phyloP scores from a whole-genome alignment of 2,888 invertebrate genomes.

The Synergus umbraculus region DNA sequence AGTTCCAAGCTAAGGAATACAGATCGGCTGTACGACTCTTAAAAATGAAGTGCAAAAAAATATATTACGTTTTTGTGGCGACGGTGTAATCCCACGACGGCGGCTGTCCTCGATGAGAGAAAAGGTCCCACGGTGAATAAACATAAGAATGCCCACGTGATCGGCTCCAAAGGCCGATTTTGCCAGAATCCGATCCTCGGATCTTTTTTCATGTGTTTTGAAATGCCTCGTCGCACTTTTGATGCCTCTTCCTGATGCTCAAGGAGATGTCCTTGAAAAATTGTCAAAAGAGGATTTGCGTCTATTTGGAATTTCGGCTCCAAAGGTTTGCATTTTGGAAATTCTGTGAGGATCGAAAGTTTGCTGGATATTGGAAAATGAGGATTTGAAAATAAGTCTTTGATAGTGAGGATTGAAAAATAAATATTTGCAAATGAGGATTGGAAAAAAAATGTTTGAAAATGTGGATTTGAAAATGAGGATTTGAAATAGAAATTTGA shows the following conservation, averaged over 20 bases:
- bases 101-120: constrained; percentile 58
- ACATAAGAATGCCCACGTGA: constrained; percentile 61
- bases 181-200: constrained; percentile 45
- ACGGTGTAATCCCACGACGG: constrained; percentile 62
- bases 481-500: not conserved
- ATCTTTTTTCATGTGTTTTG: constrained; percentile 21
- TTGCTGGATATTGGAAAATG: not conserved
- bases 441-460: not conserved
- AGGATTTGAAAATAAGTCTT: not conserved
- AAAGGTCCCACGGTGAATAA: constrained; percentile 59
- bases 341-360: not conserved
- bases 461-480: not conserved
- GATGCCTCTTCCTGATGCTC: not conserved
- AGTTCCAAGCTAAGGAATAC: constrained; percentile 5
- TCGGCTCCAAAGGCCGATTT: constrained; percentile 52
- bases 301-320: constrained; percentile 9
- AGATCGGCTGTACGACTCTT: constrained; percentile 37
- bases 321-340: not conserved
- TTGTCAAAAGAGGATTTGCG: constrained; percentile 12
- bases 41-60: constrained; percentile 49
- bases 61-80: constrained; percentile 51
- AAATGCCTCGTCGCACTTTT: constrained; percentile 7
- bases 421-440: not conserved
- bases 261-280: not conserved
- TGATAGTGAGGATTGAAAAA: not conserved